Evolutionary conservation across 2,888 invertebrate species (phyloP).

Genomic region (Stenotaenia linearis): DNA sequence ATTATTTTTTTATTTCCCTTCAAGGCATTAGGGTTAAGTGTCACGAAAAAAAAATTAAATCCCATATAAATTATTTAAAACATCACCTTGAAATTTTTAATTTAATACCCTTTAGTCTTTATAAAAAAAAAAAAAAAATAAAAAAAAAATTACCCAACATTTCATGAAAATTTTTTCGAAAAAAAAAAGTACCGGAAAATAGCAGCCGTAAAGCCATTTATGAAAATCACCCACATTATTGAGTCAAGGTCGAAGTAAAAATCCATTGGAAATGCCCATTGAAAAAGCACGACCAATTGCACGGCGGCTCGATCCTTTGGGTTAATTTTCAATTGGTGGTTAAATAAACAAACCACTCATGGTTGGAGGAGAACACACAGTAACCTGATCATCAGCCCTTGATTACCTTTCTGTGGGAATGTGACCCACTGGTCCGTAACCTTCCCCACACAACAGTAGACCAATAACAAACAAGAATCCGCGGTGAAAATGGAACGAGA

Average conservation of each 20-base stretch:
- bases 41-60: too few species aligned
- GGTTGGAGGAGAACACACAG: background rate
- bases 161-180: too few species aligned
- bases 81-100: too few species aligned
- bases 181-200: background rate
- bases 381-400: conserved; percentile 2
- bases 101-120: too few species aligned
- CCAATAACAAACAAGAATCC: conserved; percentile 14
- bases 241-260: background rate
- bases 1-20: too few species aligned
- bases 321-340: conserved; percentile 16
- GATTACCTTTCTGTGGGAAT: conserved; percentile 3
- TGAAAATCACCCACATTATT: background rate
- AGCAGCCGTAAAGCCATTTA: background rate
- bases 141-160: background rate
- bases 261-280: background rate
- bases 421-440: background rate
- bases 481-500: background rate
- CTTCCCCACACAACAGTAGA: background rate
- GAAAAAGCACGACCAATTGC: background rate
- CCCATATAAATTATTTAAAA: too few species aligned
- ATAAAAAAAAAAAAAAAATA: background rate
- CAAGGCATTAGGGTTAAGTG: too few species aligned
- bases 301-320: background rate
- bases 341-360: background rate